Evolutionary conservation across 2,113 vertebrate species (phyloP).

Genomic region (Corapipo altera): DNA sequence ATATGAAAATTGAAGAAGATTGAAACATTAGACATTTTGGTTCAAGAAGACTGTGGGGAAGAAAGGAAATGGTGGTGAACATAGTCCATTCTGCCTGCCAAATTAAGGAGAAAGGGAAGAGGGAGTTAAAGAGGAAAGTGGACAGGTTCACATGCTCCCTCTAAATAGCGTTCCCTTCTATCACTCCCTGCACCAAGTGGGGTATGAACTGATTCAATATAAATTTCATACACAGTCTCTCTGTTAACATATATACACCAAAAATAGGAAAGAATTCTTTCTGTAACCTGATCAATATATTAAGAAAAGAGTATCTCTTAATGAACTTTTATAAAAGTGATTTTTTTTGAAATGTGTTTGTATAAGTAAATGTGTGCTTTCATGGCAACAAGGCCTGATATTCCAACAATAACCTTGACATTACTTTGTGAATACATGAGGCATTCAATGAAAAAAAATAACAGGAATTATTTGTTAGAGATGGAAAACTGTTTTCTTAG

Average conservation of each 20-base stretch:
- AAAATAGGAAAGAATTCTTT: neutral
- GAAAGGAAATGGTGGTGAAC: neutral
- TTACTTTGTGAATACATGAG: neutral
- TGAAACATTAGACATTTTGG: neutral
- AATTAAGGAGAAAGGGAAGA: neutral
- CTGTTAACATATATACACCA: neutral
- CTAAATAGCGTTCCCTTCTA: neutral
- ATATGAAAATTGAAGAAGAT: neutral
- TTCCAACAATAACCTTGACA: neutral
- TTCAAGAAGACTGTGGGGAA: neutral
- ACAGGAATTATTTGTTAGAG: neutral
- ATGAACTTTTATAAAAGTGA: neutral
- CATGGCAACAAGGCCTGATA: neutral
- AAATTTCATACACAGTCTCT: neutral
- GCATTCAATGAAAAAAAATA: neutral
- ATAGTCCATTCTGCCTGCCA: neutral
- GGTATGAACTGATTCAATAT: neutral
- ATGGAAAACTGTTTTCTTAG: neutral
- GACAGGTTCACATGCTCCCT: neutral
- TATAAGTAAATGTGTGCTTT: neutral
- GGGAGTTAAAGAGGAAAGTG: neutral
- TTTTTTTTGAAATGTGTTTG: neutral
- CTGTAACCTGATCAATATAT: neutral
- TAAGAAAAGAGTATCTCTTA: neutral
- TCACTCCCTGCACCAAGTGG: neutral